Evolutionary conservation across 2,888 invertebrate genomes (phyloP).

Genomic region (Allacma fusca): DNA sequence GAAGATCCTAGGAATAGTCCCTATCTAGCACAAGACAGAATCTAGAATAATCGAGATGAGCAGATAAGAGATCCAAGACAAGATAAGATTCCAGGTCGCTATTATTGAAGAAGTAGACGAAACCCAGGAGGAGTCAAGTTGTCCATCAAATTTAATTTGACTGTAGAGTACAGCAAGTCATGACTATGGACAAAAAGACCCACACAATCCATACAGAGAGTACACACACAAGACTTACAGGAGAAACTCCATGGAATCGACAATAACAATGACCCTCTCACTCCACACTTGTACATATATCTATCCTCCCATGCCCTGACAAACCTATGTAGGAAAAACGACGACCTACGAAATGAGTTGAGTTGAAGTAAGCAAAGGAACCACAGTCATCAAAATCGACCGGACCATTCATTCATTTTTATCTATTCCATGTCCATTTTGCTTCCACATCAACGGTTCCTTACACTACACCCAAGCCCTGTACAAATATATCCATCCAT

Average conservation of each 20-base stretch:
- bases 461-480: neutral
- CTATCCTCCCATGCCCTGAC: no score
- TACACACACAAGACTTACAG: neutral
- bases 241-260: neutral
- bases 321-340: neutral
- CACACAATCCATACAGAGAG: slow-evolving; percentile 17
- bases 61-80: neutral
- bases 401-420: slow-evolving; percentile 34
- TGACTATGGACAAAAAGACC: slow-evolving; percentile 32
- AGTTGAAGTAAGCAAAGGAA: neutral
- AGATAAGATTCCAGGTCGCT: neutral
- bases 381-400: slow-evolving; percentile 32
- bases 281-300: neutral
- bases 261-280: slow-evolving; percentile 37
- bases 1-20: neutral
- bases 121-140: neutral
- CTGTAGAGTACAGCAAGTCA: slow-evolving; percentile 22
- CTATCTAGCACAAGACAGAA: neutral
- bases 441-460: slow-evolving; percentile 25
- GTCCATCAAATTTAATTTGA: slow-evolving; percentile 24
- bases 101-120: neutral
- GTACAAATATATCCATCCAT: no score
- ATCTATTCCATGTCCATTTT: slow-evolving; percentile 16
- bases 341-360: slow-evolving; percentile 18
- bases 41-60: neutral